A percentile compares a stretch with the other conserved stretches of the same genome.
These are phyloP conservation scores for Plutella xylostella DNA, from an alignment of 2,888 invertebrate species.

Conservation along the genomic window DNA sequence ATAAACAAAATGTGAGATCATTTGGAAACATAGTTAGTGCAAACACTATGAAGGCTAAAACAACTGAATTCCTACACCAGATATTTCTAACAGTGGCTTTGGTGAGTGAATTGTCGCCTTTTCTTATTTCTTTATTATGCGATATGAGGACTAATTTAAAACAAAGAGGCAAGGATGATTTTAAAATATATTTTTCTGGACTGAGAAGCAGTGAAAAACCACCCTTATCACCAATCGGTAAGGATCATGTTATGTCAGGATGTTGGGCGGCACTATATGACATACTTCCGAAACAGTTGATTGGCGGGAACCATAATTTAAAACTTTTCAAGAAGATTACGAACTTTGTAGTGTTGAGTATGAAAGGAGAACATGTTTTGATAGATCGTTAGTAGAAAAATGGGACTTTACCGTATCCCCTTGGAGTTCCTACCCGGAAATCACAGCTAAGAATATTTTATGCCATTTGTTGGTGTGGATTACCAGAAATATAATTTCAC, in stretches of 20 bases:
- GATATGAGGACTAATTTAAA: conserved; percentile 33
- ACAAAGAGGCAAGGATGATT: conserved; percentile 34
- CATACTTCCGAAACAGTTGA: conserved; percentile 41
- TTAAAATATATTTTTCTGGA: conserved; percentile 32
- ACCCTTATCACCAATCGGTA: conserved; percentile 29
- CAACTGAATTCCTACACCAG: too few relatives aligned
- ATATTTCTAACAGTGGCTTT: too few relatives aligned
- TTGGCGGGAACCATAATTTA: conserved; percentile 38
- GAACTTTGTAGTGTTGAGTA: conserved; percentile 36
- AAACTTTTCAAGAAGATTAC: conserved; percentile 40
- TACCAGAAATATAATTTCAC: conserved; percentile 37
- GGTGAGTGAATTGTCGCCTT: conserved; percentile 26
- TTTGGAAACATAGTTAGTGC: conserved; percentile 37
- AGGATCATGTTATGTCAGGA: conserved; percentile 32
- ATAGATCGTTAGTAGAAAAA: conserved; percentile 29
- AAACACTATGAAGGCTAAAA: too few relatives aligned
- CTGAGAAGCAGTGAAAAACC: conserved; percentile 13
- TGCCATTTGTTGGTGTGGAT: conserved; percentile 36
- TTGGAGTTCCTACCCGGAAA: conserved; percentile 30
- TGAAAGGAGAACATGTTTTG: conserved; percentile 46
- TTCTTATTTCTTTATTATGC: conserved; percentile 27
- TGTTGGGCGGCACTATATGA: conserved; percentile 33
- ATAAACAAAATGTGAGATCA: conserved; percentile 54
- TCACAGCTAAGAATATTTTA: conserved; percentile 24
- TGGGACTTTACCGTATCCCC: conserved; percentile 37